A percentile compares a stretch with the other conserved stretches of the same genome.
Evolutionary conservation across 2,113 vertebrate species (phyloP).

Genomic region (Varanus salvator): DNA sequence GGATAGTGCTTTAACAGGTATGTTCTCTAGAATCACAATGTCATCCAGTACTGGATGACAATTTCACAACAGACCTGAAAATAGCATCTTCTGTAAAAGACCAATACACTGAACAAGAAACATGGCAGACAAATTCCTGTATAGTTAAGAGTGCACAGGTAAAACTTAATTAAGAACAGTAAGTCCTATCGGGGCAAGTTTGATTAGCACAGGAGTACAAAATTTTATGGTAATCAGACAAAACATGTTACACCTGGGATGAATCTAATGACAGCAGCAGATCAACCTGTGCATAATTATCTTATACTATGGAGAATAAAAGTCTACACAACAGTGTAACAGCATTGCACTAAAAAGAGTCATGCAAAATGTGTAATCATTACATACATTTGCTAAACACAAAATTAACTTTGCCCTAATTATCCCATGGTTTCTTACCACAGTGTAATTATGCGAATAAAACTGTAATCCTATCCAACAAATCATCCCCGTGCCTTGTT

Average conservation of each 20-base stretch:
- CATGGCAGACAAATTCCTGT: constrained; percentile 3
- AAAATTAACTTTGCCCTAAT: neutral
- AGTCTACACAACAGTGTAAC: neutral
- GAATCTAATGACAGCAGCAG: constrained; percentile 11
- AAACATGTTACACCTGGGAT: neutral
- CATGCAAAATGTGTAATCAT: constrained; percentile 12
- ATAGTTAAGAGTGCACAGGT: neutral
- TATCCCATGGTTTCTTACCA: neutral
- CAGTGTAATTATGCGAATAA: constrained; percentile 12
- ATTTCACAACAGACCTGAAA: constrained; percentile 34
- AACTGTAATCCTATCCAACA: neutral
- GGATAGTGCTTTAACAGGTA: constrained; percentile 17
- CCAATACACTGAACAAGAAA: neutral
- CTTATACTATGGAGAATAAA: constrained; percentile 3
- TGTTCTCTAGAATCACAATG: constrained; percentile 1
- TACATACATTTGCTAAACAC: neutral
- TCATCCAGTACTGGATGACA: neutral
- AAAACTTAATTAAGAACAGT: neutral
- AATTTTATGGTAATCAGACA: neutral
- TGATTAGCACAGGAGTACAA: neutral
- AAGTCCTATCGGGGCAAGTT: constrained; percentile 4
- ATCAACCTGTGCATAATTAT: constrained; percentile 6
- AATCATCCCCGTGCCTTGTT: neutral
- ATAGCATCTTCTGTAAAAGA: neutral
- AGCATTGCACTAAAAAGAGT: neutral